Percentiles rank a stretch among this genome's conserved stretches.
These are phyloP conservation scores for Pteria penguin DNA, from an alignment of 2,888 invertebrate genomes.

Conservation along the genomic window DNA sequence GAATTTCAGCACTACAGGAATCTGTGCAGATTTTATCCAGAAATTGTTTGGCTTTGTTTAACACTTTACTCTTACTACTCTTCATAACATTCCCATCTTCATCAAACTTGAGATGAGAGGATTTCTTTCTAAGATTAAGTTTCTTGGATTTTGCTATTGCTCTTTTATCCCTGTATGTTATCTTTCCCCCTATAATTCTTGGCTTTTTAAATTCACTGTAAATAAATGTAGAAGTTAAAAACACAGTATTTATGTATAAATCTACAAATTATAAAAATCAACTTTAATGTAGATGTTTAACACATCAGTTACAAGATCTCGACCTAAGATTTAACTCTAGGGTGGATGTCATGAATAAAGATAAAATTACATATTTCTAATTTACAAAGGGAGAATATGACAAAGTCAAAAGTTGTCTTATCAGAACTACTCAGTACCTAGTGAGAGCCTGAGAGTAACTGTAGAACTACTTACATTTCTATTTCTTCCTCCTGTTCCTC, in stretches of 20 bases:
- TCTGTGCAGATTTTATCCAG: conserved; percentile 40
- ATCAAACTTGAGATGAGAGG: conserved; percentile 67
- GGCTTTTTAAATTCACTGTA: conserved; percentile 45
- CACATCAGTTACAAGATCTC: no score
- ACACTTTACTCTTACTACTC: conserved; percentile 50
- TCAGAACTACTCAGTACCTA: no score
- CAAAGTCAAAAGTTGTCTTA: no score
- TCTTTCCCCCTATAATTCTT: conserved; percentile 53
- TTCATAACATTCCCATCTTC: conserved; percentile 62
- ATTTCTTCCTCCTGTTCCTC: conserved; percentile 9
- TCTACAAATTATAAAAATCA: no score
- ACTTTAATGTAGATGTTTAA: no score
- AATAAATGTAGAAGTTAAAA: not conserved
- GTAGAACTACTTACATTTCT: conserved; percentile 22
- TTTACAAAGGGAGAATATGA: no score
- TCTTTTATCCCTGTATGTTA: conserved; percentile 64
- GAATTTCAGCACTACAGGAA: not conserved
- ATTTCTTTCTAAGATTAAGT: conserved; percentile 60
- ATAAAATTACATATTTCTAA: no score
- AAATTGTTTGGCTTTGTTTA: conserved; percentile 64
- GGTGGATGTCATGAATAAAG: no score
- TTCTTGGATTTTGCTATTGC: conserved; percentile 49
- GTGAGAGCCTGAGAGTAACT: no score
- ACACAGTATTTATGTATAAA: no score
- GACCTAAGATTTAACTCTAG: no score